These are phyloP conservation scores for Psammodynastes pulverulentus DNA, from an alignment of 2,113 vertebrate species.

Conservation along the genomic window DNA sequence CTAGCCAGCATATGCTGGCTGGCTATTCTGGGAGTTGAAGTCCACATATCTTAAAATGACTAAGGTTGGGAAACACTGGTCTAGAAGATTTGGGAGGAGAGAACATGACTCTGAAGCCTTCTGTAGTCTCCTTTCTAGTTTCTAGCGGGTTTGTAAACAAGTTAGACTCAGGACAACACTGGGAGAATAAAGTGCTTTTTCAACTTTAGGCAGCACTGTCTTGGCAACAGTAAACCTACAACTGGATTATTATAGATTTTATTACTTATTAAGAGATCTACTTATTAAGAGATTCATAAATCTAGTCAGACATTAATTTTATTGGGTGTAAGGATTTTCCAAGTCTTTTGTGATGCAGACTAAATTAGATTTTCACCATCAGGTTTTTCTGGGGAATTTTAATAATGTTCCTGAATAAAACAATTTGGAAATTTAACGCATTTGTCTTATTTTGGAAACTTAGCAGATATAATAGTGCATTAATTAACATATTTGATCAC, in stretches of 20 bases:
- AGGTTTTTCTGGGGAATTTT: not conserved
- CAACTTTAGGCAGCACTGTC: not conserved
- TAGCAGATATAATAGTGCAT: not conserved
- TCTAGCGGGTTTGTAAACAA: not conserved
- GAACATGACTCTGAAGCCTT: not conserved
- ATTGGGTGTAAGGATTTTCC: not conserved
- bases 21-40: too few relatives aligned
- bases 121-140: not conserved
- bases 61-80: too few relatives aligned
- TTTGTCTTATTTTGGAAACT: not conserved
- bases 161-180: not conserved
- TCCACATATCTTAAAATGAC: too few relatives aligned
- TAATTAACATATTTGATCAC: not conserved
- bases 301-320: not conserved
- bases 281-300: not conserved
- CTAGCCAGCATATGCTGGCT: too few relatives aligned
- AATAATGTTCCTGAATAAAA: not conserved
- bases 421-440: not conserved
- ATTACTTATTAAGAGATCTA: not conserved
- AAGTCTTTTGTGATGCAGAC: not conserved
- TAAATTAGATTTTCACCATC: not conserved
- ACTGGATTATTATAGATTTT: not conserved
- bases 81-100: not conserved
- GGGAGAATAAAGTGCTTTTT: not conserved
- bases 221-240: not conserved